Base-by-base conservation (phyloP, 2,888 invertebrate species). In the Drosophila tanythrix region DNA sequence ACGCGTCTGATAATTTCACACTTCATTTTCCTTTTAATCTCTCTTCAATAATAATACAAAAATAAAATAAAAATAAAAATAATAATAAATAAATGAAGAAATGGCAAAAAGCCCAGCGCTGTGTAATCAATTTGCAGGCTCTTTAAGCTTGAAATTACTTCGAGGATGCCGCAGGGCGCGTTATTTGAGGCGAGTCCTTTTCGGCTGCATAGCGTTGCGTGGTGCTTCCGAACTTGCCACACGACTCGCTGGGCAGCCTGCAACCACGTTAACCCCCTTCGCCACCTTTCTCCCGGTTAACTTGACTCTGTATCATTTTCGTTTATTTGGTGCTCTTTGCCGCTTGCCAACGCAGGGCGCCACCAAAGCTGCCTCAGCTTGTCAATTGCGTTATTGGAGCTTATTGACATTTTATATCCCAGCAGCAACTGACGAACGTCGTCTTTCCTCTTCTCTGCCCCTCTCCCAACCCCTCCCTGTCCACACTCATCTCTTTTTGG, bases 381-480 rank as follows among this genome's bases (percentile, higher is more conserved):
- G 86, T 88, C 90, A 88, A 90, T 86, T 79, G 83, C 79, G 88
- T 88, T 90, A 87, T 88, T 88, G 71, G 82, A 87, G 88, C 87
- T 87, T 87, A 90, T 90, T 87, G 87, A 90, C 88, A 90, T 90
- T 87, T 87, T 89, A 89, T 89, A 88, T 85, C 88, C 38, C 56
- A 25, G 25, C 70, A 76, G 36, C 74, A 74, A 60, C 66, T 70
- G 75, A 70, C 64, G 73, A 73, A 55, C 52, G 64, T 50, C 62
- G 59, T 60, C 63, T 51, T 67, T 36, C 21, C 46, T 27, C 35
- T 18, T 25, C 51, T 13, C 46, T 27, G 27, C 18, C 11, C 6
- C 13, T 35, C 29, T 5, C 8, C 27, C 36, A 11, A 11, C n/a
- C 18, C 48, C 25, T 18, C 15, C 15, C 50, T 2, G 6, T 3